Conservation (phyloP, 2,888 invertebrate species). For the Caenorhabditis sp. region DNA sequence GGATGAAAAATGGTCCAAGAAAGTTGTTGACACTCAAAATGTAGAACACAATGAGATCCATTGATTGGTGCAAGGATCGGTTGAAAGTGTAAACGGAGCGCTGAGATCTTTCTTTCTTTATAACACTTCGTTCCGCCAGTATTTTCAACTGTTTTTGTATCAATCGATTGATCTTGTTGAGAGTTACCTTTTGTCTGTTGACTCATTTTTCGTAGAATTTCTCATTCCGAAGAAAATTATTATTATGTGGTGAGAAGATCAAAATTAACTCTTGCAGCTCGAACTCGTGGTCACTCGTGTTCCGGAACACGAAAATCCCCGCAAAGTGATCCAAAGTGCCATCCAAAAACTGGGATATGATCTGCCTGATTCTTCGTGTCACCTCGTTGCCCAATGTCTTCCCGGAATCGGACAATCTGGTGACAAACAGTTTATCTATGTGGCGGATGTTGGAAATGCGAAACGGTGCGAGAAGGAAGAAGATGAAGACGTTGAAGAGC, state of each 20-base stretch:
- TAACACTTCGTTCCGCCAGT: too few species aligned
- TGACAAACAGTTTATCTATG: slow-evolving; percentile 48
- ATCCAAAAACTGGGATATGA: slow-evolving; percentile 55
- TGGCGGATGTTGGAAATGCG: slow-evolving; percentile 37
- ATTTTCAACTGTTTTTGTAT: too few species aligned
- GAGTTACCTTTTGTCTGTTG: too few species aligned
- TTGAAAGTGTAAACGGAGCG: too few species aligned
- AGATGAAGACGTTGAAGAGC: slow-evolving; percentile 45
- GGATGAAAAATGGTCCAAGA: too few species aligned
- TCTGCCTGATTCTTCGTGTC: slow-evolving; percentile 21
- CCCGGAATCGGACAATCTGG: slow-evolving; percentile 66
- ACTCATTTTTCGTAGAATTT: neutral
- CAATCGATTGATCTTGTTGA: too few species aligned
- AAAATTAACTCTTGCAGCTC: slow-evolving; percentile 38
- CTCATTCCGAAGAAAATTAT: too few species aligned
- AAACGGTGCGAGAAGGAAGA: slow-evolving; percentile 37
- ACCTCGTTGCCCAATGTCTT: slow-evolving; percentile 11
- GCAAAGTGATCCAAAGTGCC: slow-evolving; percentile 36
- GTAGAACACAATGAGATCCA: too few species aligned
- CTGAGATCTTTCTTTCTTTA: too few species aligned
- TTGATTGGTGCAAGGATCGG: too few species aligned
- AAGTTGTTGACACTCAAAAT: too few species aligned
- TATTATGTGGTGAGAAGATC: neutral
- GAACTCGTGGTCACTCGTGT: slow-evolving; percentile 41
- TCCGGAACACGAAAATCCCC: slow-evolving; percentile 29